Percentiles rank a stretch among this genome's conserved stretches.
Conservation (phyloP, 2,888 invertebrate species). For the Drosophila helvetica region DNA sequence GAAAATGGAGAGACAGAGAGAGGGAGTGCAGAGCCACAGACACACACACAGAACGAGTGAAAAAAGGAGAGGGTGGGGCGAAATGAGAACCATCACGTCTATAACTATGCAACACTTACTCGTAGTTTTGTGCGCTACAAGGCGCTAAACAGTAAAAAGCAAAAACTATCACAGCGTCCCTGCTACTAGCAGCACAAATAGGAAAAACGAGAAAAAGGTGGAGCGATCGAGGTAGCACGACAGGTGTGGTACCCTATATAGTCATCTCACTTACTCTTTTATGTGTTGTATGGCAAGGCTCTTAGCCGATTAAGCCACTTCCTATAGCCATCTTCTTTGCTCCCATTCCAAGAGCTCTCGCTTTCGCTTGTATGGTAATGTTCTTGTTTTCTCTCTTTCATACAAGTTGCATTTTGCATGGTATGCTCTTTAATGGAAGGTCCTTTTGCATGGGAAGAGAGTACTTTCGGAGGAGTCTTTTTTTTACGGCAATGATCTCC, state of each 20-base stretch:
- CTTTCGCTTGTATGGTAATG: no score
- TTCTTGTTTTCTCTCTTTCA: no score
- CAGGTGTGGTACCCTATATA: background rate
- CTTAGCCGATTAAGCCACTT: no score
- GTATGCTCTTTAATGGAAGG: no score
- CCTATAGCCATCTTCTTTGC: no score
- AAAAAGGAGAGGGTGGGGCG: background rate
- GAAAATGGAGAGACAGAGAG: background rate
- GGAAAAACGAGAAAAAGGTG: constrained; percentile 33
- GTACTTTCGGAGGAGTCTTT: no score
- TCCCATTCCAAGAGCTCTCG: no score
- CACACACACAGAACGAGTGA: background rate
- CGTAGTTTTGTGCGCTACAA: constrained; percentile 43
- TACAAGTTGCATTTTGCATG: no score
- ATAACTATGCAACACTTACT: constrained; percentile 70
- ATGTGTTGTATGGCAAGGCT: no score
- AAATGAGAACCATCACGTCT: constrained; percentile 51
- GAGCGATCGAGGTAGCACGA: background rate
- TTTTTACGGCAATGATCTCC: no score
- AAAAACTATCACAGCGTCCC: constrained; percentile 46
- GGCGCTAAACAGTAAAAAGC: constrained; percentile 48
- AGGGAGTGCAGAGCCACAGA: background rate
- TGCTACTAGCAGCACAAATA: constrained; percentile 28
- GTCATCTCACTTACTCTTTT: no score
- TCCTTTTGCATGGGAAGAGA: no score